Base-by-base conservation (phyloP, 2,888 invertebrate species). In the Balanococcus diminutus region DNA sequence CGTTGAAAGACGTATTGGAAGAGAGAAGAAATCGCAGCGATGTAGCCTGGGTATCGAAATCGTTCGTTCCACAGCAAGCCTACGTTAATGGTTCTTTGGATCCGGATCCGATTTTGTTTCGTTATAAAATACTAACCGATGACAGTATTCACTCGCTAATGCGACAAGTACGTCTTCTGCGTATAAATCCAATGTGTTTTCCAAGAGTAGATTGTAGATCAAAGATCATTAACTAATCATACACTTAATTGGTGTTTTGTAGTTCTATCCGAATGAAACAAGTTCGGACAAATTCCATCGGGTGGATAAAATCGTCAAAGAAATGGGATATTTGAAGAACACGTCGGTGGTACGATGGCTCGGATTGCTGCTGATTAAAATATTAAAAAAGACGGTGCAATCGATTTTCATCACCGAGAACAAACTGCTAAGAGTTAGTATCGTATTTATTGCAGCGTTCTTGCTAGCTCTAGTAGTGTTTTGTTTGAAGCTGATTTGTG, bases 381-480 rank as follows among this genome's bases (percentile, higher is more conserved):
- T 86, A 25, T 36, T 86, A 42, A 86, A 82, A 22, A 86, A 61
- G 39, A 61, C 56, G 0, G 32, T 82, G 61, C 22, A 32, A 22
- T 51, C 81, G n/a, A 82, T 82, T 82, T 86, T 56, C 19, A 22
- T 86, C 22, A 25, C 56, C 3, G 86, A 86, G 39, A 31, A 6
- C 16, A 81, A 82, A 36, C 67, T 86, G 19, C 25, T 86, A n/a
- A 42, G 19, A 82, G 86, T 86, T 51, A 22, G 81, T 51, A 51
- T 36, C 16, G 19, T 56, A 1, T 81, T 22, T 3, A 46, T n/a
- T 46, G 16, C 16, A 16, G 14, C 36, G 36, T 46, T n/a, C 2
- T 28, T 28, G 16, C 31, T 14, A 28, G 28, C 14, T 46, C 8
- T 36, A 19, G 3, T 25, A 61, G 61, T 9, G 8, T 79, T 36